phyloP scores from a whole-genome alignment of 2,888 invertebrate genomes.

The Orthosia gothica region DNA sequence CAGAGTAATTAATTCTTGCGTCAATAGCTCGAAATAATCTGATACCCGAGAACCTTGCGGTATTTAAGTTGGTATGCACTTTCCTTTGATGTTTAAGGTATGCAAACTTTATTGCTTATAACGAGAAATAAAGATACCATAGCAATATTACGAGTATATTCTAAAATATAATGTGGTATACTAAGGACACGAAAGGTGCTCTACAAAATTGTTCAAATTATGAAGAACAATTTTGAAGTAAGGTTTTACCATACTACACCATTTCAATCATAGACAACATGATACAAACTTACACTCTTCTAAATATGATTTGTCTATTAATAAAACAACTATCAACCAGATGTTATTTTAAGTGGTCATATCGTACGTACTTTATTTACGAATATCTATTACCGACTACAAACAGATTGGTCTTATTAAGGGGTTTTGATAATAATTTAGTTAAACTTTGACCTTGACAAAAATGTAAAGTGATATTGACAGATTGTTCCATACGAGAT shows the following conservation, averaged over 20 bases:
- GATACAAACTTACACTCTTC: slow-evolving; percentile 9
- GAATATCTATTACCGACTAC: slow-evolving; percentile 9
- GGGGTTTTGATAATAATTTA: background rate
- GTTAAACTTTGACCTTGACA: slow-evolving; percentile 14
- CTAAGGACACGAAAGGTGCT: background rate
- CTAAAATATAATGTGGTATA: too few species aligned
- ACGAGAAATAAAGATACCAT: background rate
- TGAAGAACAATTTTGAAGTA: too few species aligned
- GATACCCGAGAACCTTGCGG: background rate
- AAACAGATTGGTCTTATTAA: background rate
- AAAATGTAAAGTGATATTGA: slow-evolving; percentile 28
- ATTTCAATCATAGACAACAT: background rate
- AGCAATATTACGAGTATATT: background rate
- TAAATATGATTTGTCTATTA: slow-evolving; percentile 14
- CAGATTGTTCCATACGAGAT: slow-evolving; percentile 9
- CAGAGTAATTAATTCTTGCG: slow-evolving; percentile 5
- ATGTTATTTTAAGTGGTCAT: slow-evolving; percentile 45
- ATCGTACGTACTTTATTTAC: background rate
- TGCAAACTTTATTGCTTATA: background rate
- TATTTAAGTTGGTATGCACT: slow-evolving; percentile 1
- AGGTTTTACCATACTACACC: background rate
- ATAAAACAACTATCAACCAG: slow-evolving; percentile 35
- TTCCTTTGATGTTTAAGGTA: slow-evolving; percentile 8
- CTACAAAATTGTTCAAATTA: background rate
- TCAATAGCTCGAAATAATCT: slow-evolving; percentile 8